phyloP scores from a whole-genome alignment of 1,140 invertebrate genomes.

The Caerostris darwini region DNA sequence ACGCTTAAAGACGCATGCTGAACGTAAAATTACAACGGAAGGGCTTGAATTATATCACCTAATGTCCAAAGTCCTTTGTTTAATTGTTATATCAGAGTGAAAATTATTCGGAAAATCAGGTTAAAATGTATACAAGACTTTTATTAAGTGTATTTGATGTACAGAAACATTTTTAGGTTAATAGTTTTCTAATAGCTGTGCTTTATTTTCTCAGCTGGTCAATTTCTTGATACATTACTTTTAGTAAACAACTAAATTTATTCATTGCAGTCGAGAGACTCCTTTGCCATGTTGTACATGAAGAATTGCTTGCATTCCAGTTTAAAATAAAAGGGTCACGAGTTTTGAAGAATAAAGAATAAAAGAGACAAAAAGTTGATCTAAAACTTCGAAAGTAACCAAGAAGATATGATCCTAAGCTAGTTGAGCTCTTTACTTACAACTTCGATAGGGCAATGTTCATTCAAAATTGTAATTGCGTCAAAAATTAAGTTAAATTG shows the following conservation, averaged over 20 bases:
- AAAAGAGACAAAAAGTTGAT: too few species aligned
- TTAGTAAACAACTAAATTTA: background rate
- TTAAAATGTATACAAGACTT: background rate
- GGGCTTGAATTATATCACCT: background rate
- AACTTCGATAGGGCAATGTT: too few species aligned
- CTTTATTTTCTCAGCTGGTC: background rate
- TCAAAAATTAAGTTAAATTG: too few species aligned
- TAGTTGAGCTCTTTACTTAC: too few species aligned
- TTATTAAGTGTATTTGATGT: background rate
- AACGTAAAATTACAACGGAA: constrained; percentile 25
- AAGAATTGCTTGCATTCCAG: too few species aligned
- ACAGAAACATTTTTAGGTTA: background rate
- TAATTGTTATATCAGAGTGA: constrained; percentile 43
- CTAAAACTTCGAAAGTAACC: too few species aligned
- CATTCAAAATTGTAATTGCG: too few species aligned
- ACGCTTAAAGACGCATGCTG: background rate
- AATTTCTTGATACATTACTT: background rate
- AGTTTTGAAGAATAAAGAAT: too few species aligned
- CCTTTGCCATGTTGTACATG: too few species aligned
- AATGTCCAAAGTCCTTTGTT: constrained; percentile 15
- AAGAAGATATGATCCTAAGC: too few species aligned
- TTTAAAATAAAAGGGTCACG: too few species aligned
- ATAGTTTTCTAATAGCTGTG: background rate
- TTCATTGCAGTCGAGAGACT: too few species aligned
- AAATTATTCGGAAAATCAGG: constrained; percentile 36